A percentile compares a stretch with the other conserved stretches of the same genome.
These are phyloP conservation scores for Sylvilagus bachmani DNA, from an alignment of 2,113 vertebrate genomes.

Conservation along the genomic window DNA sequence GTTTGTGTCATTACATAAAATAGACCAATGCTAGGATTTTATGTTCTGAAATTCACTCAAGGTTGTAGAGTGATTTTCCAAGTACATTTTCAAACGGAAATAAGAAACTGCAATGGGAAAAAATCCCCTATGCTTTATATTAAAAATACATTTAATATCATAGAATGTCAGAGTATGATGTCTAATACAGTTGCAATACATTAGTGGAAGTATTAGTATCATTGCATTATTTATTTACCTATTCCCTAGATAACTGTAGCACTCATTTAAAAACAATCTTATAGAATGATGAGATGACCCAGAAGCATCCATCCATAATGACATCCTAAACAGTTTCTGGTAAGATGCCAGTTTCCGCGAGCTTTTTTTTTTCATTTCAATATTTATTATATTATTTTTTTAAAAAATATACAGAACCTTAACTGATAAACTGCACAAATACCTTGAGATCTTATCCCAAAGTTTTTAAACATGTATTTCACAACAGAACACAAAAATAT, in stretches of 20 bases:
- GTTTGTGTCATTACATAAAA: not conserved
- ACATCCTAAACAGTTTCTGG: not conserved
- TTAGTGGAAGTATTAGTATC: constrained; percentile 7
- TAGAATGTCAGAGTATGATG: not conserved
- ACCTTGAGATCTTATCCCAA: not conserved
- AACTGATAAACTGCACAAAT: not conserved
- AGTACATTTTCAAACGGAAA: not conserved
- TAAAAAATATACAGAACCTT: not conserved
- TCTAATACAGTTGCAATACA: constrained; percentile 4
- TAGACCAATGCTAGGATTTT: not conserved
- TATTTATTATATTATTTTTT: not conserved
- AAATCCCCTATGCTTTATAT: not conserved
- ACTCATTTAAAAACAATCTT: constrained; percentile 34
- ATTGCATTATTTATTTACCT: not conserved
- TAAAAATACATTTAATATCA: constrained; percentile 12
- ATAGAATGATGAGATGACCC: not conserved
- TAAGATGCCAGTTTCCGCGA: not conserved
- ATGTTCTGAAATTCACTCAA: constrained; percentile 19
- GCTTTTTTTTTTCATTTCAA: not conserved
- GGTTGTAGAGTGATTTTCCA: not conserved
- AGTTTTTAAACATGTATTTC: constrained; percentile 31
- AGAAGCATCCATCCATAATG: not conserved
- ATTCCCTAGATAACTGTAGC: not conserved
- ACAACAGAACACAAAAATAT: not conserved
- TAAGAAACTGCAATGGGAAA: not conserved